Evolutionary conservation across 2,113 vertebrate genomes (phyloP), one percentile per base, ranked within the genome.

Genomic region (Oceanites oceanicus): DNA sequence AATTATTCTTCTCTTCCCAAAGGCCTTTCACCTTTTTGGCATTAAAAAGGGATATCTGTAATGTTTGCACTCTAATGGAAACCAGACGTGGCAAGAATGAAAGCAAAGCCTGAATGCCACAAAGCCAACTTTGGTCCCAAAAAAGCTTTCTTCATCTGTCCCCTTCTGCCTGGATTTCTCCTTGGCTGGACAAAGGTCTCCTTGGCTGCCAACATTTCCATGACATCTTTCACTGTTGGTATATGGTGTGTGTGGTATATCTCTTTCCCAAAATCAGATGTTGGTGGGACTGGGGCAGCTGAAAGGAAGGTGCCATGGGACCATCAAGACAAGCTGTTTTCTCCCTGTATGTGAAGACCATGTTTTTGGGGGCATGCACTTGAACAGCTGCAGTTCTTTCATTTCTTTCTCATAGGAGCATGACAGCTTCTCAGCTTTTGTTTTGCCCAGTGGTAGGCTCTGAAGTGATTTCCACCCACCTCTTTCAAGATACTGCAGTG

Each of bases 281-380:
- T 9, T 62, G 9, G 5, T 44, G 34, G n/a, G 18, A 36, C 42
- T 52, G 4, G 10, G 9, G 6, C 13, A 94, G 25, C 21, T 34
- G n/a, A 62, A 76, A 61, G 22, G 40, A 86, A 82, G 2, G 13
- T 44, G 14, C 20, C 30, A 12, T 40, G 26, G 25, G 4, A 63
- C 32, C 6, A 18, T 18, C 32, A 73, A 58, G 25, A 34, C n/a
- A 88, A 49, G 11, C 4, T 52, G 32, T 36, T 44, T 74, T 7
- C 7, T 47, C 15, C 9, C 20, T 40, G 4, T 3, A 9, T 15
- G 7, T 15, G 6, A 91, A 67, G n/a, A 67, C 3, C 0, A 0
- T 29, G 5, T 7, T 78, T 52, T 47, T 34, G 6, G 18, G 20
- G 29, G 2, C 9, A 15, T 18, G 9, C 3, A 27, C 11, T 66